phyloP scores from a whole-genome alignment of 2,797 vertebrate genomes.

The Mormyrus proboscirostris region DNA sequence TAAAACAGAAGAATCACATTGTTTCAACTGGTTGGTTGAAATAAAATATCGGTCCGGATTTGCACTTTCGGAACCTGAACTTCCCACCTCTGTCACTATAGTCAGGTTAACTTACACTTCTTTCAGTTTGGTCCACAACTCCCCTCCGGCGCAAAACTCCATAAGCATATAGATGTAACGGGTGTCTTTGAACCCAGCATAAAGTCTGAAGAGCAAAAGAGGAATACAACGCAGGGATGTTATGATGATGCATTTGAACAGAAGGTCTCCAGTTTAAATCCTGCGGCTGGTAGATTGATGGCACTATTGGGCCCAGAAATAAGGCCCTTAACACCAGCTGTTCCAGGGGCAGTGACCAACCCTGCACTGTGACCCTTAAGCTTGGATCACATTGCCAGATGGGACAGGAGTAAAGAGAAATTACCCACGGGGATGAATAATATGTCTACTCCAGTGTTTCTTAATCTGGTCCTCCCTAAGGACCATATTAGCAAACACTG shows the following conservation, averaged over 20 bases:
- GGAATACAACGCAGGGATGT: neutral
- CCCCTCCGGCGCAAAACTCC: conserved; percentile 74
- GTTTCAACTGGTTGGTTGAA: neutral
- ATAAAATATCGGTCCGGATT: neutral
- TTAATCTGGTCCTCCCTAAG: neutral
- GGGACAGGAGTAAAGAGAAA: neutral
- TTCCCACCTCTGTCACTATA: neutral
- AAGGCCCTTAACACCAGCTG: neutral
- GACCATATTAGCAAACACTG: neutral
- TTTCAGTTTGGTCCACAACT: conserved; percentile 77
- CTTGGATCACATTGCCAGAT: neutral
- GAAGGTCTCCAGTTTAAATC: neutral
- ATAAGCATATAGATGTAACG: conserved; percentile 72
- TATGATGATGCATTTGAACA: neutral
- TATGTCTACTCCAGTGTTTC: neutral
- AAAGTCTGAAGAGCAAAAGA: conserved; percentile 48
- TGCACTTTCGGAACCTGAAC: neutral
- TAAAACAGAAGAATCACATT: neutral
- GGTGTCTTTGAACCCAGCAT: conserved; percentile 64
- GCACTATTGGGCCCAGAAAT: neutral
- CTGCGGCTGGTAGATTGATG: neutral
- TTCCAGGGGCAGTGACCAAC: neutral
- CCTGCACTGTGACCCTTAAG: neutral
- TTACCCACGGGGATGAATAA: neutral
- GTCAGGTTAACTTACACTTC: conserved; percentile 56